Percentiles rank a stretch among this genome's conserved stretches.
Evolutionary conservation across 2,888 invertebrate species (phyloP).

Genomic region (Tiphia femorata): DNA sequence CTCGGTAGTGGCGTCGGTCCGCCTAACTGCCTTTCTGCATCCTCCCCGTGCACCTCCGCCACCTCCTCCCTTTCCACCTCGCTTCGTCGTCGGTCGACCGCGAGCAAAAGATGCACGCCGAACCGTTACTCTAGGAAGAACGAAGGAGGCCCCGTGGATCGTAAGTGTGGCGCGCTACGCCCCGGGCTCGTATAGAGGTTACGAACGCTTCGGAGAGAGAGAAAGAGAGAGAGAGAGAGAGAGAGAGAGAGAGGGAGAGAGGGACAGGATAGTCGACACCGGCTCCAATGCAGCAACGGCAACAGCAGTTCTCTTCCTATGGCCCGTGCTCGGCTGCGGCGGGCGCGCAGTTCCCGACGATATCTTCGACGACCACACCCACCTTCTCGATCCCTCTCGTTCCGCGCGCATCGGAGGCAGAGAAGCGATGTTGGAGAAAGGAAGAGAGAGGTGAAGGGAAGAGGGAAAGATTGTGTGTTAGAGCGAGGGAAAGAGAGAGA

Average conservation of each 20-base stretch:
- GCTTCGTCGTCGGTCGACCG: neutral
- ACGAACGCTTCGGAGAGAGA: slow-evolving; percentile 41
- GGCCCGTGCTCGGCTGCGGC: neutral
- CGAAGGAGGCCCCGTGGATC: slow-evolving; percentile 19
- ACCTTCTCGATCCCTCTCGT: slow-evolving; percentile 34
- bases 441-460: neutral
- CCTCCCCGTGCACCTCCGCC: neutral
- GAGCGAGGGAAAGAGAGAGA: neutral
- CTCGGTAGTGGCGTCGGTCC: neutral
- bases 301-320: slow-evolving; percentile 3
- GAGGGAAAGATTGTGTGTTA: neutral
- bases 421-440: neutral
- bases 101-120: slow-evolving; percentile 21
- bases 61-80: too few species aligned
- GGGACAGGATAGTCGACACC: too few species aligned
- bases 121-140: slow-evolving; percentile 56
- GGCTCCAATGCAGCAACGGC: too few species aligned
- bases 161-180: slow-evolving; percentile 33
- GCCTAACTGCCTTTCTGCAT: too few species aligned
- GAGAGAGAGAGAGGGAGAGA: too few species aligned
- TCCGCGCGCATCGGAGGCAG: too few species aligned
- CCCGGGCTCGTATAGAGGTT: slow-evolving; percentile 51
- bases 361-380: slow-evolving; percentile 60
- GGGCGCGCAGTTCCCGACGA: slow-evolving; percentile 29
- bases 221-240: too few species aligned